These are phyloP conservation scores for Graphium colonna DNA, from an alignment of 2,888 invertebrate genomes.

Conservation along the genomic window DNA sequence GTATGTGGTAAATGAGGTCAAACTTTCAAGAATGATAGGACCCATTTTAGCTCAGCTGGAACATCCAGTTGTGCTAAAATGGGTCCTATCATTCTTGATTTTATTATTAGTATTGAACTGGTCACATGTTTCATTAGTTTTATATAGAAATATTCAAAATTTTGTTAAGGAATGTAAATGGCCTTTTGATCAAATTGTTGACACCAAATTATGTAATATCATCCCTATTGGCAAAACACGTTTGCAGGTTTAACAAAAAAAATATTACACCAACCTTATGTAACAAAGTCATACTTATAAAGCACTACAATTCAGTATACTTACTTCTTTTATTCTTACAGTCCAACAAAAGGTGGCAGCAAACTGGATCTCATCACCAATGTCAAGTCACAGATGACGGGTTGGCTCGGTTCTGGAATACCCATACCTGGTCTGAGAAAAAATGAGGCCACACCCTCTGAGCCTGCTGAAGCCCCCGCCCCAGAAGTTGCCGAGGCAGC, in stretches of 20 bases:
- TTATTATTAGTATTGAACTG: too few relatives aligned
- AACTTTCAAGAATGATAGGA: neutral
- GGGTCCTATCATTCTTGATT: too few relatives aligned
- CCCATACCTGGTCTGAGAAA: slow-evolving; percentile 88
- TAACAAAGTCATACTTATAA: neutral
- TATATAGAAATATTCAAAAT: too few relatives aligned
- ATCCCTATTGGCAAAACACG: neutral
- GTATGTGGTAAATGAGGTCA: slow-evolving; percentile 7
- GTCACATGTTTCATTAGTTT: too few relatives aligned
- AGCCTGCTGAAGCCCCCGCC: slow-evolving; percentile 57
- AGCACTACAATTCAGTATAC: neutral
- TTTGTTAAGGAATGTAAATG: too few relatives aligned
- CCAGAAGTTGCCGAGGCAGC: slow-evolving; percentile 65
- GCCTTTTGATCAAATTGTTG: too few relatives aligned
- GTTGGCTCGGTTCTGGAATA: slow-evolving; percentile 89
- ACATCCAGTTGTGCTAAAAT: too few relatives aligned
- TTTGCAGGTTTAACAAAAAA: neutral
- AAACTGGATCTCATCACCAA: slow-evolving; percentile 91
- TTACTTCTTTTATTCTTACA: slow-evolving; percentile 44
- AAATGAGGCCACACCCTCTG: slow-evolving; percentile 78
- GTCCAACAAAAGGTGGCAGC: slow-evolving; percentile 86
- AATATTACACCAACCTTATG: neutral
- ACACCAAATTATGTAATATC: neutral
- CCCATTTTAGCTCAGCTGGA: too few relatives aligned
- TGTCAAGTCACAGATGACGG: slow-evolving; percentile 92